Evolutionary conservation across 2,113 vertebrate genomes (phyloP), one percentile per base, ranked within the genome.

Genomic region (Sarotherodon lohbergeri): DNA sequence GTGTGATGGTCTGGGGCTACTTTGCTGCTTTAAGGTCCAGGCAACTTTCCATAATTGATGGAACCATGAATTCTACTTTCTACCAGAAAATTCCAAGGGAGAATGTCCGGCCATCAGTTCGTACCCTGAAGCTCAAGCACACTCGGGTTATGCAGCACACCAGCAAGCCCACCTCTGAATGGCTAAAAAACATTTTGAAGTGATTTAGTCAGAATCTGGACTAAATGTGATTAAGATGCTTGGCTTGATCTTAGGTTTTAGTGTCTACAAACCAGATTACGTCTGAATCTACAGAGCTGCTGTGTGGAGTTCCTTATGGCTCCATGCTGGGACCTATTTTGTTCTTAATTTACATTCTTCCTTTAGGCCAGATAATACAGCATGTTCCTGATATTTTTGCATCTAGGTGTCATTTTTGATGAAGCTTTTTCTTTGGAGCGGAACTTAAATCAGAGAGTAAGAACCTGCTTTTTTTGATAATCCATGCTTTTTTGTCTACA

Each of bases 81-180:
- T 22, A 2, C 34, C 6, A 68, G 3, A 0, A 41, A 68, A 68
- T 41, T 41, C 19, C 0, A 41, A 41, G 7, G 34, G 41, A 73
- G 41, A 27, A 27, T 27, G 41, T 73, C 39, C 0, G 0, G 39
- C 3, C 13, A 46, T 46, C 41, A 73, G 68, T 46, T 46, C 0
- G 5, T 46, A 46, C 14, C 43, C 27, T 46, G 41, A 27, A 73
- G 0, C 41, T 73, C 41, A 46, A 27, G 14, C 41, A 46, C 22
- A 46, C 39, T 17, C 8, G 13, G 13, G 7, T 73, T 46, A 73
- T 71, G 66, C n/a, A 46, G 12, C 39, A 71, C 0, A 1, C 13
- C 68, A 46, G 0, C 41, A 73, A 46, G 41, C 41, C 13, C 68
- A 27, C 22, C 8, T 46, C 1, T 27, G 41, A 73, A 71, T 73